phyloP scores from a whole-genome alignment of 2,888 invertebrate species.

The Hypolimnas misippus region DNA sequence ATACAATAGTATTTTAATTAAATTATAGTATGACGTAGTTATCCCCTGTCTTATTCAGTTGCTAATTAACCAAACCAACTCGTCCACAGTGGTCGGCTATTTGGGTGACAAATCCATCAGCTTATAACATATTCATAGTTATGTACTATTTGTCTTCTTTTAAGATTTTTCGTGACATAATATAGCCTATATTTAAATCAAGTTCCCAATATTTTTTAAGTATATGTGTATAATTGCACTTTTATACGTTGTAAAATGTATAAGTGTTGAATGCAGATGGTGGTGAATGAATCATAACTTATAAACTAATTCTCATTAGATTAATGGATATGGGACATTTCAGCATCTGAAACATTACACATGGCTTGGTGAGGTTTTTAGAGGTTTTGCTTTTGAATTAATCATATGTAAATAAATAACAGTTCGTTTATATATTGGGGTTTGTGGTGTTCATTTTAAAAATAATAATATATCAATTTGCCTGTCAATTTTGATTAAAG shows the following conservation, averaged over 20 bases:
- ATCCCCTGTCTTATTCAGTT: too few species aligned
- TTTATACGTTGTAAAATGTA: background rate
- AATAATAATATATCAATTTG: background rate
- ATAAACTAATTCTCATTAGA: conserved; percentile 16
- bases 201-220: background rate
- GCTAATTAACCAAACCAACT: too few species aligned
- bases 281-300: conserved; percentile 12
- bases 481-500: background rate
- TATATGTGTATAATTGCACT: background rate
- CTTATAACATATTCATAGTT: too few species aligned
- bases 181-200: too few species aligned
- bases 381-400: background rate
- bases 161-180: too few species aligned
- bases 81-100: too few species aligned
- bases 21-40: too few species aligned
- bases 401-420: conserved; percentile 19
- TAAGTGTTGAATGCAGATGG: background rate
- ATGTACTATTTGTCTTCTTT: too few species aligned
- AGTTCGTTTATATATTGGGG: background rate
- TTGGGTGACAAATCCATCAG: too few species aligned
- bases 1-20: too few species aligned
- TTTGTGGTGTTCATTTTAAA: background rate
- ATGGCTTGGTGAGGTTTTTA: conserved; percentile 24
- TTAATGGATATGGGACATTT: conserved; percentile 23
- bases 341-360: conserved; percentile 1